A percentile compares a stretch with the other conserved stretches of the same genome.
These are phyloP conservation scores for Orthonyx spaldingii DNA, from an alignment of 2,113 vertebrate genomes.

Conservation along the genomic window DNA sequence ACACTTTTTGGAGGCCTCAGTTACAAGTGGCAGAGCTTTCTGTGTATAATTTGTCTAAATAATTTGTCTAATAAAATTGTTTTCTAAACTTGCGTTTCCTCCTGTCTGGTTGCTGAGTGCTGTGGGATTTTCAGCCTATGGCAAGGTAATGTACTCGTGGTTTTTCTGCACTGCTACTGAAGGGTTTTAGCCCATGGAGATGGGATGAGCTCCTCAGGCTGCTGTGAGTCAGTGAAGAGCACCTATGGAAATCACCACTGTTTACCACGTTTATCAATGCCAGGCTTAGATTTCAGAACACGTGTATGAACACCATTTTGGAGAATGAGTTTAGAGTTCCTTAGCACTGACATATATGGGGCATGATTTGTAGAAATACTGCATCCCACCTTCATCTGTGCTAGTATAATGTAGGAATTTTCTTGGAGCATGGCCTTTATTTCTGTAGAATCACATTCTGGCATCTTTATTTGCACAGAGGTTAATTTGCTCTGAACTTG, in stretches of 20 bases:
- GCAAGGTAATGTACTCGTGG: rapidly evolving
- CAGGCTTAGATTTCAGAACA: neutral
- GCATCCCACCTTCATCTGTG: neutral
- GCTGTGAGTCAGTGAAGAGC: neutral
- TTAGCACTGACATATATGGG: neutral
- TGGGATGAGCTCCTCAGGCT: neutral
- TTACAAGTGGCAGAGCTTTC: conserved; percentile 99
- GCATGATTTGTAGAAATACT: neutral
- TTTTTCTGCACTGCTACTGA: neutral
- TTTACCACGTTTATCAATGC: neutral
- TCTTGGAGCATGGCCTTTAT: neutral
- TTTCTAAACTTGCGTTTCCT: conserved; percentile 89
- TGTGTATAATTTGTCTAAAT: conserved; percentile 99
- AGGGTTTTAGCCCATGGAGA: neutral
- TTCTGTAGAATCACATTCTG: neutral
- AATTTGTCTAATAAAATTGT: conserved; percentile 99
- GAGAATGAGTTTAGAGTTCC: neutral
- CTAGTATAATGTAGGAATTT: neutral
- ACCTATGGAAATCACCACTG: neutral
- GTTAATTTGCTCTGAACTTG: neutral
- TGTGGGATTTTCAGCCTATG: neutral
- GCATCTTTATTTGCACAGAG: neutral
- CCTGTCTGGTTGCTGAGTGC: conserved; percentile 27
- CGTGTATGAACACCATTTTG: rapidly evolving
- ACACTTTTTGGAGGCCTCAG: conserved; percentile 93